phyloP scores from a whole-genome alignment of 2,888 invertebrate species.

The Phalera bucephala region DNA sequence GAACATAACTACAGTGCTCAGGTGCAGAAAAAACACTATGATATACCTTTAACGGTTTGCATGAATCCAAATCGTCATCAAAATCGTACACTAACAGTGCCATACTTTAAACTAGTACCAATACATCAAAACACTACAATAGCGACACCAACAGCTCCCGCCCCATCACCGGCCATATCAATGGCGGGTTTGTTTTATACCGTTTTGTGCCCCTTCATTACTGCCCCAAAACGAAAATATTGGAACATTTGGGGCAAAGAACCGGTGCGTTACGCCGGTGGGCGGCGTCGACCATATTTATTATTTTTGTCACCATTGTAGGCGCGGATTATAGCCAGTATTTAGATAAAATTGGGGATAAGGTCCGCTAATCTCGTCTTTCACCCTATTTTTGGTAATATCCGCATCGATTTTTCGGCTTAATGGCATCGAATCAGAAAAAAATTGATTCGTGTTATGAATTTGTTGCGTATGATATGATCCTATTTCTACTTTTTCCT shows the following conservation, averaged over 20 bases:
- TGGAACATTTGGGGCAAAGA: slow-evolving; percentile 45
- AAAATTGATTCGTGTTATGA: not conserved
- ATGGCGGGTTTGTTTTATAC: slow-evolving; percentile 67
- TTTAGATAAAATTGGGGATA: slow-evolving; percentile 83
- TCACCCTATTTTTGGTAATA: slow-evolving; percentile 48
- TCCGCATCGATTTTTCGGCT: slow-evolving; percentile 59
- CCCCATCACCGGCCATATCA: slow-evolving; percentile 45
- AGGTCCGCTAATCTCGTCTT: slow-evolving; percentile 71
- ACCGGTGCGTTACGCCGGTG: slow-evolving; percentile 50
- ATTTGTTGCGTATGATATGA: no score
- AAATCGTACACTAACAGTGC: no score
- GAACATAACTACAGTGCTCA: no score
- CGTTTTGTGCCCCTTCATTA: slow-evolving; percentile 63
- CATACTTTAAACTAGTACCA: no score
- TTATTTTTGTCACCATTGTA: slow-evolving; percentile 82
- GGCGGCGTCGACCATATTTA: slow-evolving; percentile 74
- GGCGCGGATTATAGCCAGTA: slow-evolving; percentile 73
- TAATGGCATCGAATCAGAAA: not conserved
- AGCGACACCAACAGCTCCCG: not conserved
- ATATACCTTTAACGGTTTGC: no score
- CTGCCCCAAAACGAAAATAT: slow-evolving; percentile 72
- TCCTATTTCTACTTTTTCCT: no score
- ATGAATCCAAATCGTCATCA: no score
- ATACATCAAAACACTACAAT: slow-evolving; percentile 12
- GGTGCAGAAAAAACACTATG: no score